These are phyloP conservation scores for Lepidochitona cinerea DNA, from an alignment of 2,888 invertebrate genomes.

Conservation along the genomic window DNA sequence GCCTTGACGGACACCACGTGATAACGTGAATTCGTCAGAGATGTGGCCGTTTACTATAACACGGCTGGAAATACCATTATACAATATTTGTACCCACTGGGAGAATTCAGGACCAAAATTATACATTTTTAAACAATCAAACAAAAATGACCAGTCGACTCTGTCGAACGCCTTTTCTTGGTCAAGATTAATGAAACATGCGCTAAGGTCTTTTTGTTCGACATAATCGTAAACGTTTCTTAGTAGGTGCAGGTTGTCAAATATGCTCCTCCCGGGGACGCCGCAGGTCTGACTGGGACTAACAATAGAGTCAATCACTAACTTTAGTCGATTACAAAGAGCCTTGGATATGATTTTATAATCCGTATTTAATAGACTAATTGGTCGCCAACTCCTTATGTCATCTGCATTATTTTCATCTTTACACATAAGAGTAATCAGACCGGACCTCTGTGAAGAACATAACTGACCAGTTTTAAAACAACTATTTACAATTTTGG, in stretches of 20 bases:
- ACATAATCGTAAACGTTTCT: conserved; percentile 33
- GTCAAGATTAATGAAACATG: conserved; percentile 34
- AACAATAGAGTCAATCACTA: conserved; percentile 28
- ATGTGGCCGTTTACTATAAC: conserved; percentile 1
- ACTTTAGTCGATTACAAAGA: conserved; percentile 26
- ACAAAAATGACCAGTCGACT: conserved; percentile 33
- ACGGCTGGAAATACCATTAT: not conserved
- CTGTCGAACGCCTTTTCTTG: conserved; percentile 45
- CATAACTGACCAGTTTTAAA: no score
- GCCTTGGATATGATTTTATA: conserved; percentile 39
- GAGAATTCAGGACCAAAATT: conserved; percentile 36
- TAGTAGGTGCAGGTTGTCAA: conserved; percentile 36
- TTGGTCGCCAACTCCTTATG: conserved; percentile 42
- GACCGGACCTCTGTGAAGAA: no score
- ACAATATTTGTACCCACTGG: conserved; percentile 28
- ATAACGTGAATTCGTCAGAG: not conserved
- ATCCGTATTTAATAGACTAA: conserved; percentile 37
- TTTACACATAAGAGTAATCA: no score
- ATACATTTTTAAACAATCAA: conserved; percentile 28
- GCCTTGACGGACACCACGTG: conserved; percentile 7
- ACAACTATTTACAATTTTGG: no score
- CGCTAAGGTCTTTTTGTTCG: conserved; percentile 29
- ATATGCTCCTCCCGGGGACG: conserved; percentile 32
- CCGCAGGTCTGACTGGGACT: conserved; percentile 36
- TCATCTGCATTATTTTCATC: no score